Conservation (phyloP, 2,113 vertebrate genomes). For the Sciurus niger region DNA sequence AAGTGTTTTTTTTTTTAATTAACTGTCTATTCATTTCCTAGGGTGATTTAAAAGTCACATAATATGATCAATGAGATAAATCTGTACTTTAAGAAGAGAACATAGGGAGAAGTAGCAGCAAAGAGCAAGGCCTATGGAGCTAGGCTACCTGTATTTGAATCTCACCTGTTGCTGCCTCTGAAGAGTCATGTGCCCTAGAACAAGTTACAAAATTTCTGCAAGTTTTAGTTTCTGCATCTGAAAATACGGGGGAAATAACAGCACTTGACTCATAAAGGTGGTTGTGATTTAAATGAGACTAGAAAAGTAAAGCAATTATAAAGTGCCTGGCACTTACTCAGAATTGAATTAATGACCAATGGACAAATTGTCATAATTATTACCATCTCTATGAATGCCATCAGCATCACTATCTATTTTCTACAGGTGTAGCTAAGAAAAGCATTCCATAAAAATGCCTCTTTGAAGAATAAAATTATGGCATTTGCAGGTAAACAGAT, state of each 20-base stretch:
- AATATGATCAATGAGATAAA: not conserved
- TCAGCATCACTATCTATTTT: not conserved
- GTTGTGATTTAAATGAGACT: not conserved
- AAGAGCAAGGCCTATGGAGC: not conserved
- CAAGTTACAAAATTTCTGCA: not conserved
- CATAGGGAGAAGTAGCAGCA: rapidly evolving
- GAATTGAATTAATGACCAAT: not conserved
- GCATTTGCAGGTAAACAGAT: too few relatives aligned
- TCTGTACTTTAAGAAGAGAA: not conserved
- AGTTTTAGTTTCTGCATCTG: not conserved
- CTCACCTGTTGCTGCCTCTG: not conserved
- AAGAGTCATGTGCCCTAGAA: not conserved
- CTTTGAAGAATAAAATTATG: too few relatives aligned
- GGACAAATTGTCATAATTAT: not conserved
- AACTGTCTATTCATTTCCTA: too few relatives aligned
- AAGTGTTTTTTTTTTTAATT: not conserved
- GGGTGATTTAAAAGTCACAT: not conserved
- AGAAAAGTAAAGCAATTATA: not conserved
- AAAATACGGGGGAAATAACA: not conserved
- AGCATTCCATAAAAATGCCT: not conserved
- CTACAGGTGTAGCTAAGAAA: not conserved
- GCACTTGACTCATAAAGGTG: not conserved
- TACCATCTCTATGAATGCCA: not conserved
- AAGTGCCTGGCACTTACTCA: not conserved
- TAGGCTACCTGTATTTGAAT: not conserved